These are phyloP conservation scores for Malacosoma neustria DNA, from an alignment of 2,888 invertebrate species.

Conservation along the genomic window DNA sequence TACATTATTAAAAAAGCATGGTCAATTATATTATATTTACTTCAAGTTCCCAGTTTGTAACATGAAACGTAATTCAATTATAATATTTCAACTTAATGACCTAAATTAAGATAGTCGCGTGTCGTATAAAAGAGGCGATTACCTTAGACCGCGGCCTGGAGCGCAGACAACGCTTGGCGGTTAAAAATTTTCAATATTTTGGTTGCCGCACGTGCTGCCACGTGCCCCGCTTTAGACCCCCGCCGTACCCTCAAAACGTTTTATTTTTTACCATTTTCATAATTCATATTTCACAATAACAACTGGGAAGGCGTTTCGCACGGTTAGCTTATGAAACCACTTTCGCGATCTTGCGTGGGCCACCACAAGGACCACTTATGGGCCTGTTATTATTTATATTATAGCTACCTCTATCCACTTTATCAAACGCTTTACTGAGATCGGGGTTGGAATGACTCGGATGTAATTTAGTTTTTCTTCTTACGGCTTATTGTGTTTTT, in stretches of 20 bases:
- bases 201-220: slow-evolving; percentile 62
- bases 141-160: slow-evolving; percentile 19
- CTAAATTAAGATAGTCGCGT: slow-evolving; percentile 61
- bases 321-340: slow-evolving; percentile 69
- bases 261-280: slow-evolving; percentile 74
- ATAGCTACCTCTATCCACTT: slow-evolving; percentile 69
- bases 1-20: too few relatives aligned
- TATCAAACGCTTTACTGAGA: slow-evolving; percentile 68
- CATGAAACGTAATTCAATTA: slow-evolving; percentile 34
- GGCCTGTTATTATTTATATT: slow-evolving; percentile 65
- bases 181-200: slow-evolving; percentile 71
- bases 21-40: too few relatives aligned
- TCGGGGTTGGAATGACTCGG: slow-evolving; percentile 62
- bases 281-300: slow-evolving; percentile 73
- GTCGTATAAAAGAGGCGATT: slow-evolving; percentile 42
- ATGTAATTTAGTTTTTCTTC: slow-evolving; percentile 60
- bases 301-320: slow-evolving; percentile 72
- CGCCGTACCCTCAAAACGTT: slow-evolving; percentile 37
- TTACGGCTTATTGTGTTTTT: slow-evolving; percentile 66
- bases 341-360: slow-evolving; percentile 45
- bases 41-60: too few relatives aligned
- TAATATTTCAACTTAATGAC: slow-evolving; percentile 43
- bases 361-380: slow-evolving; percentile 67
- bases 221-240: slow-evolving; percentile 64
- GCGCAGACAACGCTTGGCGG: slow-evolving; percentile 38